A percentile compares a stretch with the other conserved stretches of the same genome.
These are phyloP conservation scores for Ectemnius lituratus DNA, from an alignment of 2,888 invertebrate species.

Conservation along the genomic window DNA sequence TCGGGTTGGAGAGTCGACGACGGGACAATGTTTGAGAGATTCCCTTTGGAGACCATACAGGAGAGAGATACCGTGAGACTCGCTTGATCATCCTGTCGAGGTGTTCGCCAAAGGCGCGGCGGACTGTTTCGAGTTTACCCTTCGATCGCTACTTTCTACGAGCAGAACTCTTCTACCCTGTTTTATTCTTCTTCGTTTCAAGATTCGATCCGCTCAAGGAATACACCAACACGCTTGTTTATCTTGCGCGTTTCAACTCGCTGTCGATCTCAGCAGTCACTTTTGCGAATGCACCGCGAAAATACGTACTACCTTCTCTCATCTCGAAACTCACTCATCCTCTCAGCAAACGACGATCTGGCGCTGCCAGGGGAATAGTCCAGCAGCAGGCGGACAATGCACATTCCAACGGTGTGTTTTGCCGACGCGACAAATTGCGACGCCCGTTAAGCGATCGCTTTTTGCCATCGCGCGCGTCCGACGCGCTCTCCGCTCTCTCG, in stretches of 20 bases:
- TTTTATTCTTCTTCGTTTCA: too few relatives aligned
- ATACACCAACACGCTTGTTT: too few relatives aligned
- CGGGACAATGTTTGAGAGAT: constrained; percentile 61
- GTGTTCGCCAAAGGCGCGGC: constrained; percentile 19
- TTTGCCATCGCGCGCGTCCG: constrained; percentile 58
- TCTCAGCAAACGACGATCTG: too few relatives aligned
- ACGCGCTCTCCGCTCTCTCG: constrained; percentile 50
- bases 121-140: constrained; percentile 4
- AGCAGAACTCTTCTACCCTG: neutral
- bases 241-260: too few relatives aligned
- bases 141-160: neutral
- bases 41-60: constrained; percentile 42
- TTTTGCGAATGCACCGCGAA: too few relatives aligned
- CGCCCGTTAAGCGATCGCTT: constrained; percentile 74
- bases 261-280: too few relatives aligned
- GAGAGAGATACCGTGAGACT: constrained; percentile 52
- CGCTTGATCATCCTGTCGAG: constrained; percentile 56
- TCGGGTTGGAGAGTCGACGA: constrained; percentile 50
- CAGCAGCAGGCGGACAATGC: constrained; percentile 69
- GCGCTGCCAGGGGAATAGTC: constrained; percentile 42
- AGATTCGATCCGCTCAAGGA: too few relatives aligned
- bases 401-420: constrained; percentile 73
- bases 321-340: too few relatives aligned
- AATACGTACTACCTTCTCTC: too few relatives aligned
- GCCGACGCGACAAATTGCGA: constrained; percentile 75